phyloP scores from a whole-genome alignment of 1,140 invertebrate genomes.

The Lineus longissimus region DNA sequence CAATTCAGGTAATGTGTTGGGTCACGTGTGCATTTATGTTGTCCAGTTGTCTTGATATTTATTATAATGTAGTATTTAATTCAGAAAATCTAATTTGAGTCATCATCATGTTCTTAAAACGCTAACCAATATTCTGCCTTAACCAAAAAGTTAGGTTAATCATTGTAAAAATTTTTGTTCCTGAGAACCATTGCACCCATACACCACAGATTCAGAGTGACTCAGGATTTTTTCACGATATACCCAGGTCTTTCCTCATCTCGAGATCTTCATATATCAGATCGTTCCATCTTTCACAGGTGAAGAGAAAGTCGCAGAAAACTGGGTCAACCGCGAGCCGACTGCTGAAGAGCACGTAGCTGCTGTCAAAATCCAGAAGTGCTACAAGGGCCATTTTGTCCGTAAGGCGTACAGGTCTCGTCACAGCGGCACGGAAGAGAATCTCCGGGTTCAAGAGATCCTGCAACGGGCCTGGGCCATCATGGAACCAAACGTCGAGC shows the following conservation, averaged over 20 bases:
- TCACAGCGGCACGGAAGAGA: constrained; percentile 38
- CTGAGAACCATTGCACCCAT: background rate
- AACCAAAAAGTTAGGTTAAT: too few species aligned
- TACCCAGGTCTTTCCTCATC: too few species aligned
- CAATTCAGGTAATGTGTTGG: too few species aligned
- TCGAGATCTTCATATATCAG: too few species aligned
- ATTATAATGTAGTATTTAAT: too few species aligned
- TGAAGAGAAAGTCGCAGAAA: constrained; percentile 9
- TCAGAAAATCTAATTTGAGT: too few species aligned
- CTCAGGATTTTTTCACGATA: too few species aligned
- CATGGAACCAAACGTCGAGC: constrained; percentile 44
- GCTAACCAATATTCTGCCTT: too few species aligned
- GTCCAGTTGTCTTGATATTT: too few species aligned
- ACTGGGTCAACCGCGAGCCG: constrained; percentile 25
- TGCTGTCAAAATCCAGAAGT: constrained; percentile 45
- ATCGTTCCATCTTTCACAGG: constrained; percentile 8
- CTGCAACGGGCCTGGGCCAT: constrained; percentile 45
- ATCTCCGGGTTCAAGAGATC: constrained; percentile 36
- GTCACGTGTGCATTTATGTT: too few species aligned
- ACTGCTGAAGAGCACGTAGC: constrained; percentile 45
- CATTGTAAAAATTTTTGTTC: too few species aligned
- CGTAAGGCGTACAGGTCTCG: constrained; percentile 25
- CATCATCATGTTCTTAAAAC: too few species aligned
- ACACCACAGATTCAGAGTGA: background rate
- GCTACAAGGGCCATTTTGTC: constrained; percentile 43